Percentiles rank a stretch among this genome's conserved stretches.
These are phyloP conservation scores for honey bee (Apis mellifera) DNA, from an alignment of 1,140 invertebrate species.

Conservation along the genomic window Amel_HAv3.1 CM009931.2:18077001-18077500, in stretches of 20 bases:
- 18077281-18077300: background rate
- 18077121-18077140: constrained; percentile 14
- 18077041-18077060: too few species aligned
- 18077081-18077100: background rate
- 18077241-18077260: constrained; percentile 23
- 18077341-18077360: constrained; percentile 48
- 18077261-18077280: background rate
- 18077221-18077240: constrained; percentile 27
- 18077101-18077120: background rate
- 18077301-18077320: constrained; percentile 50
- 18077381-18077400: constrained; percentile 61
- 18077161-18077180: constrained; percentile 18
- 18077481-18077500: too few species aligned
- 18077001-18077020: too few species aligned
- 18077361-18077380: constrained; percentile 63
- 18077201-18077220: background rate
- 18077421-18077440: constrained; percentile 62
- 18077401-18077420: constrained; percentile 62
- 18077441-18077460: too few species aligned
- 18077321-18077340: constrained; percentile 18
- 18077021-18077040: too few species aligned
- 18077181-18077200: background rate
- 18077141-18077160: background rate
- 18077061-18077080: too few species aligned
- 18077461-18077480: background rate